Percentiles rank a stretch among this genome's conserved stretches.
Evolutionary conservation across 2,888 invertebrate species (phyloP).

Genomic region (Sialis lutaria): DNA sequence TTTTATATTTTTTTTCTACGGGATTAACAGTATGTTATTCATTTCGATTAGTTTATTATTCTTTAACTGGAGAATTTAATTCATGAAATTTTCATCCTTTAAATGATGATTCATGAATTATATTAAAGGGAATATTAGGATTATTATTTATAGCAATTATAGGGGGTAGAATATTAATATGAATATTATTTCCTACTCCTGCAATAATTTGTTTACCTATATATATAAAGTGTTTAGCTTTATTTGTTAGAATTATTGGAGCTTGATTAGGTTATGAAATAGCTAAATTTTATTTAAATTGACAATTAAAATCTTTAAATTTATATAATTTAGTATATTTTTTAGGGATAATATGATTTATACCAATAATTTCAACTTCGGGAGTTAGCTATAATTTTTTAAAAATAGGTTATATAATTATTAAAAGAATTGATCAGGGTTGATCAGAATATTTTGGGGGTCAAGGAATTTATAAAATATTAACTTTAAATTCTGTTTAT

Average conservation of each 20-base stretch:
- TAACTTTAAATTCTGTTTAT: constrained; percentile 26
- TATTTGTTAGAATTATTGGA: constrained; percentile 27
- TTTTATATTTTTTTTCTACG: constrained; percentile 36
- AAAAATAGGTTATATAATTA: constrained; percentile 23
- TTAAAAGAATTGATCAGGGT: constrained; percentile 30
- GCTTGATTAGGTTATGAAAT: constrained; percentile 23
- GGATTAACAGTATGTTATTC: constrained; percentile 35
- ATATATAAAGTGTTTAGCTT: constrained; percentile 30
- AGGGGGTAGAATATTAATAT: constrained; percentile 30
- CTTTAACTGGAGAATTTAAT: constrained; percentile 27
- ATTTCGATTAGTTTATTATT: constrained; percentile 33
- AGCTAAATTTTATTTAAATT: constrained; percentile 24
- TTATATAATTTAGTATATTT: constrained; percentile 20
- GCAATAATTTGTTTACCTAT: constrained; percentile 30
- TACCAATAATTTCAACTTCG: too few species aligned
- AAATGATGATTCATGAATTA: constrained; percentile 29
- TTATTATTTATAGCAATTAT: constrained; percentile 29
- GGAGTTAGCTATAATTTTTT: constrained; percentile 19
- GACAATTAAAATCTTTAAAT: constrained; percentile 30
- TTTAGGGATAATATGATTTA: too few species aligned
- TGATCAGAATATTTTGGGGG: constrained; percentile 31
- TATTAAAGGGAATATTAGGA: constrained; percentile 22
- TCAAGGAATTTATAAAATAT: constrained; percentile 23
- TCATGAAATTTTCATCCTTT: constrained; percentile 28
- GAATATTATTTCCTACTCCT: constrained; percentile 30